phyloP scores from a whole-genome alignment of 2,113 vertebrate genomes.

The Rhineura floridana region DNA sequence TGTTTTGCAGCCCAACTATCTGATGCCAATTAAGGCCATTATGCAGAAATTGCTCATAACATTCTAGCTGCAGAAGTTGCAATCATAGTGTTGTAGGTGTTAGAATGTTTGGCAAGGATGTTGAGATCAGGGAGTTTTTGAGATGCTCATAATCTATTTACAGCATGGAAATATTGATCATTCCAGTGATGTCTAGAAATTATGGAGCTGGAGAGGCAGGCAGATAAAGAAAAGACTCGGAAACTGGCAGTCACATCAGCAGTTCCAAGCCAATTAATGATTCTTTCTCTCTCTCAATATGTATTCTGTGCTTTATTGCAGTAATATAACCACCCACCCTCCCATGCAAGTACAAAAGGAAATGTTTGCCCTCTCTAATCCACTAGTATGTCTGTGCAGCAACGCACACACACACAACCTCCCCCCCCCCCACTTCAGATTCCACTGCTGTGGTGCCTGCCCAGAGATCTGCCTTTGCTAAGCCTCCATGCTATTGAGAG shows the following conservation, averaged over 20 bases:
- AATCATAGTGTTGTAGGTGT: background rate
- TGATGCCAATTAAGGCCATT: background rate
- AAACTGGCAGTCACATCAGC: fast-evolving
- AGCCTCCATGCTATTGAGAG: background rate
- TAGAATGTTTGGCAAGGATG: background rate
- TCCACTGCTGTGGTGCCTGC: background rate
- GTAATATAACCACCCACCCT: fast-evolving
- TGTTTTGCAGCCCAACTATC: background rate
- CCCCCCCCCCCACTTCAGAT: background rate
- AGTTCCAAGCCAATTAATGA: background rate
- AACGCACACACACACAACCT: background rate
- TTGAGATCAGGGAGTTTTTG: background rate
- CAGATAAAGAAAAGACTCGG: constrained; percentile 13
- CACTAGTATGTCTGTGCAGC: background rate
- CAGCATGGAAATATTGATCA: background rate
- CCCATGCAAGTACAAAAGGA: background rate
- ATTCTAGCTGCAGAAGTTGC: background rate
- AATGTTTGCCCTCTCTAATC: background rate
- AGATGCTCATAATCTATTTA: background rate
- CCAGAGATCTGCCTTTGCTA: background rate
- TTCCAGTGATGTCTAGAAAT: background rate
- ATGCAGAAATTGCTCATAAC: background rate
- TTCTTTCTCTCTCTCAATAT: background rate
- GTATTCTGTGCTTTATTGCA: fast-evolving
- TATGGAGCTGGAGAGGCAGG: background rate